Evolutionary conservation across 2,113 vertebrate species (phyloP).

Genomic region (Chloebia gouldiae): DNA sequence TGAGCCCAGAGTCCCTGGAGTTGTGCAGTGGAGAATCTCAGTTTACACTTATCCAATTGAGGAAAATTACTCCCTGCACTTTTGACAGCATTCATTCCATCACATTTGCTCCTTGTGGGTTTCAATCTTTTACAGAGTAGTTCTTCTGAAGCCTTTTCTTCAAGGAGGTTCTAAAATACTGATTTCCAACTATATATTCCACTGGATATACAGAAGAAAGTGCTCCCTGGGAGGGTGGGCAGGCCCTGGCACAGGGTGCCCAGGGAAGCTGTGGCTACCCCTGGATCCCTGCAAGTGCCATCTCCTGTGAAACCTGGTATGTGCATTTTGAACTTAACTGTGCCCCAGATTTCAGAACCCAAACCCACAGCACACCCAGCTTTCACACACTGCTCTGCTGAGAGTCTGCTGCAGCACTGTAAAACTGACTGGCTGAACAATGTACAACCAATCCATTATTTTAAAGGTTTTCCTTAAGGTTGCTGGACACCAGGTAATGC

Average conservation of each 20-base stretch:
- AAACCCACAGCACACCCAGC: not conserved
- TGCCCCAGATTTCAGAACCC: not conserved
- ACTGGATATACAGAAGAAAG: not conserved
- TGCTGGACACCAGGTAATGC: not conserved
- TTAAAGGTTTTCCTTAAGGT: not conserved
- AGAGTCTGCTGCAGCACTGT: not conserved
- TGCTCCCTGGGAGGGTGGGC: fast-evolving
- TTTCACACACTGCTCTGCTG: not conserved
- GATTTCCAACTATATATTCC: not conserved
- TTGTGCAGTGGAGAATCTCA: not conserved
- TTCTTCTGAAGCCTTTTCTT: not conserved
- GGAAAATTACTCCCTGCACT: not conserved
- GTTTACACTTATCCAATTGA: not conserved
- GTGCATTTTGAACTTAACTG: not conserved
- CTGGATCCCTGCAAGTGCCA: not conserved
- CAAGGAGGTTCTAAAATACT: not conserved
- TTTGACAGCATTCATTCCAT: not conserved
- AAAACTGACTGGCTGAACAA: not conserved
- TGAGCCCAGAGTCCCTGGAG: not conserved
- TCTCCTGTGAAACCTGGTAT: not conserved
- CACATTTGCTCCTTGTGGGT: not conserved
- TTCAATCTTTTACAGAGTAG: not conserved
- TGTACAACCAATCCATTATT: not conserved
- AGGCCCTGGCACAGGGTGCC: not conserved
- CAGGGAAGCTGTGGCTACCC: not conserved